Percentiles rank a stretch among this genome's conserved stretches.
Conservation (phyloP, 2,113 vertebrate genomes). For the Phocoena sinus region DNA sequence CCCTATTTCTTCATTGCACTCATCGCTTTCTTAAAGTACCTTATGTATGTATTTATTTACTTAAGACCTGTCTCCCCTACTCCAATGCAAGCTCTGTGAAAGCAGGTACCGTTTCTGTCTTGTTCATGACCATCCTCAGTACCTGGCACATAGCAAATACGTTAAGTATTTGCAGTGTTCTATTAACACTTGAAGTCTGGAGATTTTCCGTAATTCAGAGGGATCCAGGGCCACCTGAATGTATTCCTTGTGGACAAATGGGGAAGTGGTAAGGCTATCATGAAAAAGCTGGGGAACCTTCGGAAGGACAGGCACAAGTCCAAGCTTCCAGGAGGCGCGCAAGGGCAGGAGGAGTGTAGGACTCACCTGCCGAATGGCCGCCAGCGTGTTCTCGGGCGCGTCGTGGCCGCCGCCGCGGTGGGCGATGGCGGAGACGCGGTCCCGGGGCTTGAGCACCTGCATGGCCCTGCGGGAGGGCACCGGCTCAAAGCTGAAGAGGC, state of each 20-base stretch:
- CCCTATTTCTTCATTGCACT: neutral
- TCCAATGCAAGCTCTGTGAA: neutral
- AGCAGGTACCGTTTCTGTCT: neutral
- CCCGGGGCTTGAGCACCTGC: slow-evolving; percentile 85
- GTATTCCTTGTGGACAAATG: neutral
- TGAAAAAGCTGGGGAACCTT: neutral
- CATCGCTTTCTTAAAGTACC: neutral
- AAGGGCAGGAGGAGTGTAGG: neutral
- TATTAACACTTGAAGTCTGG: neutral
- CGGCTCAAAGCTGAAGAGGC: slow-evolving; percentile 86
- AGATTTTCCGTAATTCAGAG: neutral
- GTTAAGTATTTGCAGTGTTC: neutral
- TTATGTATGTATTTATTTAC: neutral
- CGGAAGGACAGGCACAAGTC: neutral
- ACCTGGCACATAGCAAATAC: neutral
- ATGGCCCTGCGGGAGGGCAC: slow-evolving; percentile 78
- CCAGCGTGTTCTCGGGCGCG: slow-evolving; percentile 95
- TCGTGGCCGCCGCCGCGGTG: slow-evolving; percentile 94
- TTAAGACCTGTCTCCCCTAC: neutral
- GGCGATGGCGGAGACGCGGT: slow-evolving; percentile 83
- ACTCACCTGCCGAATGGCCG: slow-evolving; percentile 88
- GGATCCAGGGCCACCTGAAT: neutral
- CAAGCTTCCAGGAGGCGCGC: neutral
- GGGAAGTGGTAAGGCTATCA: neutral
- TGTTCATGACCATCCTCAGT: neutral